These are phyloP conservation scores for Drosophila imparisetae DNA, from an alignment of 2,888 invertebrate species.

Conservation along the genomic window DNA sequence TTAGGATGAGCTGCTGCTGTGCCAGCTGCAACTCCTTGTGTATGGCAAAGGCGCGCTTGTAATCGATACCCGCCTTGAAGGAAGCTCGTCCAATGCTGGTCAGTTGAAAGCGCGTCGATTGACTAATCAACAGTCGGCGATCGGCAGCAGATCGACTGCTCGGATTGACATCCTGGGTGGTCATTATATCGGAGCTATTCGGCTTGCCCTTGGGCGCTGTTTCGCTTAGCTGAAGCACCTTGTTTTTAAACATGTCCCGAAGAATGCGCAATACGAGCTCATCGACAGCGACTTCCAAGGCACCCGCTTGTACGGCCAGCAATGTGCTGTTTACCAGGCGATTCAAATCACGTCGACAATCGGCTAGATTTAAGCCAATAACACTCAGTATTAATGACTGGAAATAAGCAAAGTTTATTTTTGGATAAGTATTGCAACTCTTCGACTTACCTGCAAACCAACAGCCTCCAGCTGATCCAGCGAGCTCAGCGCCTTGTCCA, in stretches of 20 bases:
- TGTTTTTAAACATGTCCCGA: slow-evolving; percentile 83
- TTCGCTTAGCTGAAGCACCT: slow-evolving; percentile 76
- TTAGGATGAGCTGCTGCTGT: slow-evolving; percentile 90
- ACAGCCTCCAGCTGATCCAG: slow-evolving; percentile 85
- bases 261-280: slow-evolving; percentile 78
- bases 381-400: slow-evolving; percentile 88
- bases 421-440: not conserved
- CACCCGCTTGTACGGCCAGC: slow-evolving; percentile 87
- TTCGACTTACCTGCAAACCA: slow-evolving; percentile 85
- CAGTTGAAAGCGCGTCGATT: slow-evolving; percentile 86
- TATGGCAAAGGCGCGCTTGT: slow-evolving; percentile 89
- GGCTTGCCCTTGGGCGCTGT: slow-evolving; percentile 36
- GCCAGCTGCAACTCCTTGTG: slow-evolving; percentile 90
- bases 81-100: slow-evolving; percentile 91
- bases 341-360: slow-evolving; percentile 86
- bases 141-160: slow-evolving; percentile 42
- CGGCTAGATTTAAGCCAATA: slow-evolving; percentile 88
- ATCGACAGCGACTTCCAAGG: slow-evolving; percentile 75
- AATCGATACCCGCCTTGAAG: slow-evolving; percentile 93
- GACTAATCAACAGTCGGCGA: slow-evolving; percentile 80
- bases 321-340: slow-evolving; percentile 87
- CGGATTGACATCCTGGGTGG: slow-evolving; percentile 78
- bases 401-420: not conserved
- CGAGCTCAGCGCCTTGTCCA: slow-evolving; percentile 88
- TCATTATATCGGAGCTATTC: slow-evolving; percentile 75